Conservation (phyloP, 92 coral and sea anemone species). For the Bergia sp. region DNA sequence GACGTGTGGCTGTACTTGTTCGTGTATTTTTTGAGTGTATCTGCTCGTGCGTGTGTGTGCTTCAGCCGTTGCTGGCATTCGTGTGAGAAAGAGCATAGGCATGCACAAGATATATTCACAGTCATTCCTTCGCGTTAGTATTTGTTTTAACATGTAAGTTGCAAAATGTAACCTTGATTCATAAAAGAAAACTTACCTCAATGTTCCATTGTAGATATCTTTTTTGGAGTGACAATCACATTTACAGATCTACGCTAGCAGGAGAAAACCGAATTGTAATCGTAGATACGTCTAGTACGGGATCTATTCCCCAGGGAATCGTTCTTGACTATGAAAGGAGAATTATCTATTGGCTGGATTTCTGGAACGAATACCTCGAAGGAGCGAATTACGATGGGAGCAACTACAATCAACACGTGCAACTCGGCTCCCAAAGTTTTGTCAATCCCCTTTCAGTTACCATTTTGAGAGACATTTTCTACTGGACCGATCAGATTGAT, state of each 20-base stretch:
- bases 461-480: conserved; percentile 6
- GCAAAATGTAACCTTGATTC: neutral
- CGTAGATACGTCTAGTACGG: neutral
- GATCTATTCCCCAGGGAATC: neutral
- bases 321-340: conserved; percentile 30
- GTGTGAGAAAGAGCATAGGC: no score
- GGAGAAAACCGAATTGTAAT: conserved; percentile 17
- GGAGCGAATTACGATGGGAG: conserved; percentile 1
- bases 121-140: neutral
- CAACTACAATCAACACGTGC: neutral
- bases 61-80: no score
- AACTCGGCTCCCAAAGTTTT: neutral
- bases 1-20: neutral
- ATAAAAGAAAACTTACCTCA: neutral
- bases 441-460: neutral
- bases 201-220: neutral
- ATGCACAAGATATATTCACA: no score
- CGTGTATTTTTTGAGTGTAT: no score
- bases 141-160: neutral
- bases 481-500: neutral
- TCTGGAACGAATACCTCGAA: neutral
- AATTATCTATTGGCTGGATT: conserved; percentile 24
- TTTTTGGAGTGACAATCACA: conserved; percentile 25
- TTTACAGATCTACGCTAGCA: conserved; percentile 27
- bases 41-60: neutral